Conservation (phyloP, 1,140 invertebrate species). For the Steinernema feltiae region DNA sequence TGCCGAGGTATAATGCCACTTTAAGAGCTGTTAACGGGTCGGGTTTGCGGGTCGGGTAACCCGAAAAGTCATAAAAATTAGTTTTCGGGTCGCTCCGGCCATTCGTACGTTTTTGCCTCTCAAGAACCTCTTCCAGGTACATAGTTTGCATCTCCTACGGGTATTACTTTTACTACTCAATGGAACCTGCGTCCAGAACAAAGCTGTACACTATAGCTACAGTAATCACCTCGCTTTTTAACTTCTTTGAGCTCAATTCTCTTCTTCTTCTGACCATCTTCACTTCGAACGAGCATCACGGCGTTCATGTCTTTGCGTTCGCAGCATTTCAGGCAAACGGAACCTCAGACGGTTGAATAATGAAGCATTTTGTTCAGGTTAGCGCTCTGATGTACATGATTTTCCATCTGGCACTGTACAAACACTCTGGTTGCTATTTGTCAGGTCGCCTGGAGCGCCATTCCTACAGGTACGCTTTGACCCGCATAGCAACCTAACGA, state of each 20-base stretch:
- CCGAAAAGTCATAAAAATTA: background rate
- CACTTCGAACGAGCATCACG: background rate
- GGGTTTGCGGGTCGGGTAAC: too few relatives aligned
- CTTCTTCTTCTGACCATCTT: slow-evolving; percentile 4
- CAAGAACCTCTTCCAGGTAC: background rate
- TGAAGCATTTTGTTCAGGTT: background rate
- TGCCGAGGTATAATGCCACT: too few relatives aligned
- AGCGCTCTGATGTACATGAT: background rate
- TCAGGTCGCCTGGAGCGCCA: background rate
- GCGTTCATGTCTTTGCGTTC: background rate
- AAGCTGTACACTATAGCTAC: background rate
- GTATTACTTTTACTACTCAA: background rate
- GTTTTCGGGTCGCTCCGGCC: background rate
- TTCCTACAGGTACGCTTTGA: background rate
- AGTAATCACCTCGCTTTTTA: background rate
- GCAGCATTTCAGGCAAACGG: background rate
- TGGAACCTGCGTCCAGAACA: background rate
- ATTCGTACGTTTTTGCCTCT: background rate
- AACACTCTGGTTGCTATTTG: background rate
- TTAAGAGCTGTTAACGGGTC: too few relatives aligned
- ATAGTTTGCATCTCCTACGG: background rate
- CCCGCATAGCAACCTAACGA: background rate
- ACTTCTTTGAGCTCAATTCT: slow-evolving; percentile 6
- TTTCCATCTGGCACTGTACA: background rate
- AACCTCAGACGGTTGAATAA: too few relatives aligned